Base-by-base conservation (phyloP, 2,113 vertebrate species). In the Hippocampus comes region DNA sequence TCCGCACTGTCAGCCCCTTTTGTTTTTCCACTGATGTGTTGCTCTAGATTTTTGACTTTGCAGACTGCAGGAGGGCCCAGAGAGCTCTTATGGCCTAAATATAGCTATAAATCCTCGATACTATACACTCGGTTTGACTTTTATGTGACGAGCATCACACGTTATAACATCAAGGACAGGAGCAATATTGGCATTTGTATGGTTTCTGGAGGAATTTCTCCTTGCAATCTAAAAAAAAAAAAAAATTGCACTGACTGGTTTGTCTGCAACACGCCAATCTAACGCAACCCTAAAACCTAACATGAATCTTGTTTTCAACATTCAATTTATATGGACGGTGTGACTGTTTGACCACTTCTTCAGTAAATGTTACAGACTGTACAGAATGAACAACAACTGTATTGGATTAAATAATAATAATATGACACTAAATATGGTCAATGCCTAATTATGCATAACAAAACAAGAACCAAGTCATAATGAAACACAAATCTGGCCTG, bases 91-190 rank as follows among this genome's bases (percentile, higher is more conserved):
- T 23, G 23, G 30, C 2, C 14, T 53, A 69, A 12, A 72, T 53
- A 27, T 61, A 61, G 67, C 17, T 27, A 63, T 34, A 30, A 42
- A 46, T 67, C 34, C 74, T 57, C 14, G 1, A 23, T 68, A 41
- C 59, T 51, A 27, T 59, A 46, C 53, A 55, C 60, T 48, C 57
- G 41, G 49, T 63, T 25, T 23, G 34, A 46, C 41, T 67, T 60
- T 88, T 80, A 82, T 75, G 72, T 75, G 73, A 64, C 48, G 68
- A 72, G 72, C 71, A 80, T 82, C 67, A 67, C 53, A 73, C 63
- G 57, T 72, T 60, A 75, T 65, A 70, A 60, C 55, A 74, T 73
- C 83, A 88, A 87, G 83, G 83, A 73, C 73, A 74, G 63, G 25
- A 80, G 55, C 72, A 65, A 79, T 72, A 69, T 53, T 63, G 70